Conservation (phyloP, 53 echinoderm and acorn worm species). For the Echinarachnius parma region DNA sequence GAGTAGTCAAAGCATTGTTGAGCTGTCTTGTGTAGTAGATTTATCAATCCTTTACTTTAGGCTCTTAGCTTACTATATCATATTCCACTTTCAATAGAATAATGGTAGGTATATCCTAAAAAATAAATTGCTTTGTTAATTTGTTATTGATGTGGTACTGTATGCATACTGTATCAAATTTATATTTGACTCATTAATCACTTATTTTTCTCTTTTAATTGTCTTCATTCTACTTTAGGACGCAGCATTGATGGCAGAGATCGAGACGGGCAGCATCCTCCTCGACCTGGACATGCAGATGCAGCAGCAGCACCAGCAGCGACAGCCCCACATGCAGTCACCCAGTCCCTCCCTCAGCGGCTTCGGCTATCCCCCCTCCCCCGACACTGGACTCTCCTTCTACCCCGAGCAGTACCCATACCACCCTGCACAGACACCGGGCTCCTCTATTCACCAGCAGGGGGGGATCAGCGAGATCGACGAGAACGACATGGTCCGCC, state of each 20-base stretch:
- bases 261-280: constrained; percentile 5
- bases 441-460: constrained; percentile 13
- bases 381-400: constrained; percentile 29
- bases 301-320: constrained; percentile 15
- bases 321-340: constrained; percentile 7
- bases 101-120: too few species aligned
- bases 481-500: constrained; percentile 53
- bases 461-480: constrained; percentile 29
- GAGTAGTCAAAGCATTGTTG: too few species aligned
- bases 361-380: constrained; percentile 15
- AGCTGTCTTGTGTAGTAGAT: too few species aligned
- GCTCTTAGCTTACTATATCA: neutral
- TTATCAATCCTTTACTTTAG: neutral
- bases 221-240: neutral
- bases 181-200: too few species aligned
- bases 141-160: neutral
- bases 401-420: constrained; percentile 10
- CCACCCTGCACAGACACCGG: constrained; percentile 16
- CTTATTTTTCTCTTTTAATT: too few species aligned
- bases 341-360: constrained; percentile 18
- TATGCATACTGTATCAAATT: too few species aligned
- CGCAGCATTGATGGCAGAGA: neutral
- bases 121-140: too few species aligned
- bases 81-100: neutral
- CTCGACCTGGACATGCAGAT: constrained; percentile 8